Conservation (phyloP, 2,797 vertebrate genomes). For the Xyrichtys novacula region DNA sequence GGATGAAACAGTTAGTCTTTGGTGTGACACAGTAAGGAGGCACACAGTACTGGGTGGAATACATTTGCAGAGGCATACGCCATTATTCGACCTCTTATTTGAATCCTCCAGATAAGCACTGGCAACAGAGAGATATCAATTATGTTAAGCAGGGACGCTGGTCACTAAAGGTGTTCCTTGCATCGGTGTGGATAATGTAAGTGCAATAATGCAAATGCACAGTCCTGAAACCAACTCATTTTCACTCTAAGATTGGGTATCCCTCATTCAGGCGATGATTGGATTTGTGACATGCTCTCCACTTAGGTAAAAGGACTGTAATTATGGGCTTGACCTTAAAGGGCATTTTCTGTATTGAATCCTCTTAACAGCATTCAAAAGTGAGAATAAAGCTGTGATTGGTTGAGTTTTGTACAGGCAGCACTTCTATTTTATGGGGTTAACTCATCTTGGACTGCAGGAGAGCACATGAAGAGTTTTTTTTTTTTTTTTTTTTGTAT, state of each 20-base stretch:
- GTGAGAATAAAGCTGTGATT: slow-evolving; percentile 61
- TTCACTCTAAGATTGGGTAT: slow-evolving; percentile 54
- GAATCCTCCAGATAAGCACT: slow-evolving; percentile 41
- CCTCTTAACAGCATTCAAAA: slow-evolving; percentile 56
- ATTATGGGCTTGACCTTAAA: slow-evolving; percentile 71
- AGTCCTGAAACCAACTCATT: slow-evolving; percentile 61
- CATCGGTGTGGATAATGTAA: slow-evolving; percentile 49
- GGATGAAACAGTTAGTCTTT: slow-evolving; percentile 8
- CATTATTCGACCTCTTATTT: slow-evolving; percentile 38
- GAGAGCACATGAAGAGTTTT: slow-evolving; percentile 16
- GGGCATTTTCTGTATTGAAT: slow-evolving; percentile 50
- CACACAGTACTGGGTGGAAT: neutral
- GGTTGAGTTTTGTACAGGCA: slow-evolving; percentile 51
- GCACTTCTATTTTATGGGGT: slow-evolving; percentile 42
- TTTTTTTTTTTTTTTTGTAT: neutral
- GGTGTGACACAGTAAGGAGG: neutral
- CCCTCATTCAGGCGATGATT: slow-evolving; percentile 59
- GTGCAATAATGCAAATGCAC: slow-evolving; percentile 47
- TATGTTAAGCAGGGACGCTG: slow-evolving; percentile 44
- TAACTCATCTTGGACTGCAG: slow-evolving; percentile 40
- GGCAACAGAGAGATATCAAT: slow-evolving; percentile 42
- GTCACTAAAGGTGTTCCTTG: slow-evolving; percentile 42
- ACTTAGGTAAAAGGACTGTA: slow-evolving; percentile 67
- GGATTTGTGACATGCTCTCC: slow-evolving; percentile 62
- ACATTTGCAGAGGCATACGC: slow-evolving; percentile 10